Evolutionary conservation across 2,797 vertebrate genomes (phyloP), one percentile per base, ranked within the genome.

Genomic region (Caiman crocodilus): DNA sequence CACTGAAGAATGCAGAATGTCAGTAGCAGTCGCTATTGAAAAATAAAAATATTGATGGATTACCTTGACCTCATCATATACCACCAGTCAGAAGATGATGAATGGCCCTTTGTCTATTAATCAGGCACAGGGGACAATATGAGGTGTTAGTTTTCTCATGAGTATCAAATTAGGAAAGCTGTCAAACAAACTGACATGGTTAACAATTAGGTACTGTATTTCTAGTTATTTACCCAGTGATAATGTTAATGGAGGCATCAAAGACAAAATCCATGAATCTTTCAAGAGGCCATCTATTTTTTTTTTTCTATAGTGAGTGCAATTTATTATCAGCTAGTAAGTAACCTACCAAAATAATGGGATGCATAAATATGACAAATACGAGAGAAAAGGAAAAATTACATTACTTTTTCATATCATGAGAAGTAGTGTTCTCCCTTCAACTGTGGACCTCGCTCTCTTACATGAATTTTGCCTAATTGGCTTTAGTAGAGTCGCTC

Each of bases 31-130:
- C 58, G 84, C 67, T 79, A 82, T 73, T 55, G 76, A 91, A 95
- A 14, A 89, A 35, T 55, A 83, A 4, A 42, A 21, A 94, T 87
- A 63, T 80, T 92, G 95, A 96, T 94, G 93, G 90, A 93, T 92
- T 65, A 7, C 50, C 81, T 82, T 11, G 67, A 76, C 61, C 94
- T 79, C 78, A 56, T 76, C 83, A 23, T 91, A 73, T 20, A 16
- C 21, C 9, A 23, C 35, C 57, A 30, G 76, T 90, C 95, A 92
- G 81, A 7, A 26, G 1, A 20, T 94, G 94, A 97, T 95, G 90
- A 81, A 96, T 90, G 78, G 77, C 69, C 94, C 75, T 93, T 86
- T 73, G 56, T 86, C 92, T 93, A 79, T 88, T 95, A 96, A 88
- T 94, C 80, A 92, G 92, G 78, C 55, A 78, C 84, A 79, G 64